Base-by-base conservation (phyloP, 2,888 invertebrate genomes). In the Archips xylosteana region DNA sequence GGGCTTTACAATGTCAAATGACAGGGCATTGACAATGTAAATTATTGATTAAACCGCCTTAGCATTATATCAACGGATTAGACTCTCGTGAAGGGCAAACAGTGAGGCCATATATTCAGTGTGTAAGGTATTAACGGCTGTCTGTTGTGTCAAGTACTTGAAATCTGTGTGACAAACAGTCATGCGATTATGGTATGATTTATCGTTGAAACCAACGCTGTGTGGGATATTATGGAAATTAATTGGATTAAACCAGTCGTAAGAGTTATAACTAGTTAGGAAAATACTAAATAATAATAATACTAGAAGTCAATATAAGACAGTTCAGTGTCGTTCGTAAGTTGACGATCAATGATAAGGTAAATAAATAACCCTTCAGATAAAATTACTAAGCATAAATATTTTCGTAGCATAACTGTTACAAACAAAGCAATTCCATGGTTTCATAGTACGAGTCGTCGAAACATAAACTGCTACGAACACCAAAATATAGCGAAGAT, bases 1-100 rank as follows among this genome's bases (percentile, higher is more conserved):
- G 63, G 68, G 69, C 69, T 74, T 51, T 51, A 57, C 64, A 74
- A 69, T 64, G 68, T 74, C 69, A 69, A 60, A 65, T 45, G 73
- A 69, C 60, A 68, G 62, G 39, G 63, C 63, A 59, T 67, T 67
- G 66, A 61, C 61, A 42, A 60, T 51, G 69, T 69, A 68, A 32
- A 61, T 63, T 69, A 69, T 69, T 69, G 69, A 69, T 74, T 42
- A 34, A 60, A 69, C 69, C 23, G 32, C 42, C 42, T 45, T 51
- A 23, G 57, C 42, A 63, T 64, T 59, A 42, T 59, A 65, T 69
- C 64, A 64, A 64, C 60, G 69, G 59, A 69, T 69, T 64, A 69
- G 60, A 74, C 34, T 60, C 49, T 47, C 42, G 73, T 51, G 32
- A 64, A 60, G 45, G 64, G 51, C 64, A 74, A 69, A 74, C 71